Conservation (phyloP, 2,113 vertebrate species). For the Hippocampus comes region DNA sequence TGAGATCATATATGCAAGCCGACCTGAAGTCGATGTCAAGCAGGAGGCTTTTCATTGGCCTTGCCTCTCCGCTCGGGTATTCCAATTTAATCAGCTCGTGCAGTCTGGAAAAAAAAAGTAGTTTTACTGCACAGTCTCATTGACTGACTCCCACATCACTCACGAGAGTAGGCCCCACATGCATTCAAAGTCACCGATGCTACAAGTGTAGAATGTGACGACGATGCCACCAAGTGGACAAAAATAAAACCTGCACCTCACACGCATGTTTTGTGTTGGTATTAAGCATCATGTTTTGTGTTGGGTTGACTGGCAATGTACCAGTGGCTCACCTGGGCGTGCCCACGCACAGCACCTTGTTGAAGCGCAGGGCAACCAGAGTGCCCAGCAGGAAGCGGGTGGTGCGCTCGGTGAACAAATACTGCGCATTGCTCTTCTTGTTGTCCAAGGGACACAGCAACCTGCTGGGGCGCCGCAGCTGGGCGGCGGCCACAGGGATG, state of each 20-base stretch:
- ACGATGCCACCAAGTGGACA: not conserved
- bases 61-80: constrained; percentile 61
- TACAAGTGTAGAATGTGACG: not conserved
- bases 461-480: constrained; percentile 79
- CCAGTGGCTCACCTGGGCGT: constrained; percentile 80
- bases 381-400: constrained; percentile 81
- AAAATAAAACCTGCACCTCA: not conserved
- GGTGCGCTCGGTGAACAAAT: constrained; percentile 88
- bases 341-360: constrained; percentile 85
- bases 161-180: not conserved
- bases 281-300: not conserved
- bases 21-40: constrained; percentile 97
- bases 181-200: not conserved
- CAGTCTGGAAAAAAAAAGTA: constrained; percentile 68
- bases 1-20: not conserved
- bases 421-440: constrained; percentile 94
- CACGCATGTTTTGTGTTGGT: no score
- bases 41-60: constrained; percentile 80
- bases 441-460: constrained; percentile 84
- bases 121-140: not conserved
- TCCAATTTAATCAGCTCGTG: constrained; percentile 86
- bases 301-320: not conserved
- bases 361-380: constrained; percentile 77
- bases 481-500: constrained; percentile 63
- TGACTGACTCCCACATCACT: not conserved